Evolutionary conservation across 2,888 invertebrate species (phyloP).

Genomic region (Poecilus cupreus): DNA sequence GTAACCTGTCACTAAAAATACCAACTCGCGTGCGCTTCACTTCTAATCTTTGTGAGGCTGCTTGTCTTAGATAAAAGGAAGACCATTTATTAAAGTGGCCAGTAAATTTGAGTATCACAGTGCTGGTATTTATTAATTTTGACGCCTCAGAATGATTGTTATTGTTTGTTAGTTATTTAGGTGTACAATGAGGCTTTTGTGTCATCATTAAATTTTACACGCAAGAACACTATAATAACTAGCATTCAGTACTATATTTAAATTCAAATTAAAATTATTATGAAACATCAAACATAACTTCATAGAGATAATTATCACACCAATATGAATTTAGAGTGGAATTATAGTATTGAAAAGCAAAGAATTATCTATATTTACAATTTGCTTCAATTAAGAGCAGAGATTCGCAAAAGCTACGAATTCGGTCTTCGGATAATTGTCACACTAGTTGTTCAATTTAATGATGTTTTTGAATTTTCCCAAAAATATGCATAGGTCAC

Average conservation of each 20-base stretch:
- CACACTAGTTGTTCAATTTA: no score
- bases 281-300: no score
- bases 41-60: neutral
- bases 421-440: no score
- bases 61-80: constrained; percentile 14
- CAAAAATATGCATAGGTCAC: no score
- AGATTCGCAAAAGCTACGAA: no score
- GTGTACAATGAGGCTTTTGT: constrained; percentile 14
- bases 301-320: no score
- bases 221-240: neutral
- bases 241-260: neutral
- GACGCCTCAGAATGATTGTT: constrained; percentile 7
- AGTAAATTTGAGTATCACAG: constrained; percentile 25
- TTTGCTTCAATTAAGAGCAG: no score
- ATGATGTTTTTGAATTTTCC: no score
- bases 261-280: neutral
- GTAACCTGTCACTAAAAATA: constrained; percentile 32
- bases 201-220: neutral
- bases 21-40: neutral
- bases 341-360: no score
- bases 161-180: constrained; percentile 13
- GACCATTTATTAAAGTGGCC: constrained; percentile 18
- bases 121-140: constrained; percentile 35
- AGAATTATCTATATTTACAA: no score
- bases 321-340: no score